phyloP scores from a whole-genome alignment of 2,113 vertebrate species.

The Cranoglanis bouderius region DNA sequence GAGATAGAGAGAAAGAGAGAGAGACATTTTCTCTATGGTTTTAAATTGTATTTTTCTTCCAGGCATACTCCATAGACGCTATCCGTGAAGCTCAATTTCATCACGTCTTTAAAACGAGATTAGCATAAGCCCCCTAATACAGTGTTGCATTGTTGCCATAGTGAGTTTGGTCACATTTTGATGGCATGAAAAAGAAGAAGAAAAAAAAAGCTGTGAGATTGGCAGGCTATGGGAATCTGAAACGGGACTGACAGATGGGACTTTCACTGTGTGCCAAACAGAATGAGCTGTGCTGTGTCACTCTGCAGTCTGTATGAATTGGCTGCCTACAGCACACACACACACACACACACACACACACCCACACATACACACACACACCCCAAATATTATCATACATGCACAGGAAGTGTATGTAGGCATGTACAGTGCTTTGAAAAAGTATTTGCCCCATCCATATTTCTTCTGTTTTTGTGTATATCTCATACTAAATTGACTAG shows the following conservation, averaged over 20 bases:
- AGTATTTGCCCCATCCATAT: no score
- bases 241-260: constrained; percentile 55
- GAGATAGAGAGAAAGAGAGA: background rate
- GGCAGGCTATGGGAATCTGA: constrained; percentile 43
- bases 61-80: constrained; percentile 7
- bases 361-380: constrained; percentile 3
- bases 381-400: background rate
- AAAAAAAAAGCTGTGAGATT: constrained; percentile 37
- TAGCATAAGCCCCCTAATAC: constrained; percentile 42
- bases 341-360: constrained; percentile 13
- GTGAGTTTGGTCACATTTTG: constrained; percentile 42
- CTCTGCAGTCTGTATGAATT: constrained; percentile 37
- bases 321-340: constrained; percentile 39
- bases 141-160: constrained; percentile 43
- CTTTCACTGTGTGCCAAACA: constrained; percentile 42
- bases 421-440: background rate
- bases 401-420: constrained; percentile 1
- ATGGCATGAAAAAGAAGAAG: constrained; percentile 21
- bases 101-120: constrained; percentile 38
- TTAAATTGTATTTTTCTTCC: constrained; percentile 43
- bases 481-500: no score
- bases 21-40: constrained; percentile 20
- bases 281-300: constrained; percentile 51
- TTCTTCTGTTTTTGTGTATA: no score
- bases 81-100: constrained; percentile 37